Evolutionary conservation across 2,113 vertebrate species (phyloP), one percentile per base, ranked within the genome.

Genomic region (Caretta caretta): DNA sequence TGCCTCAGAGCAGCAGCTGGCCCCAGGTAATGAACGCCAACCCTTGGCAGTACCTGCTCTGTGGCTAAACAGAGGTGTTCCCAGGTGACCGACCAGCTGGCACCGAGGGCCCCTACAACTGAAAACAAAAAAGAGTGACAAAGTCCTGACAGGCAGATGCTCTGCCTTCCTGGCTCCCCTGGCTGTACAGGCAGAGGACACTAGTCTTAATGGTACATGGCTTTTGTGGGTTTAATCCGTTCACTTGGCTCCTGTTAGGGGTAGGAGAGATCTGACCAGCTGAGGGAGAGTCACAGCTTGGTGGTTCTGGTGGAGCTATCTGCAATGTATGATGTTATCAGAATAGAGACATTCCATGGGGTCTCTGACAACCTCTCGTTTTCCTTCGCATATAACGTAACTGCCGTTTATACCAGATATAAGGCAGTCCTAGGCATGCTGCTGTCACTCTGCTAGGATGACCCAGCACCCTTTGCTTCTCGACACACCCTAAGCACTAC

Each of bases 71-170:
- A 10, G 17, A 69, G 17, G 38, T n/a, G n/a, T 42, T 75, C 69
- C 48, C 48, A 2, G 2, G 19, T 6, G 3, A 79, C 38, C 62
- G 3, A 79, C 38, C 62, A 46, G 5, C 69, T 16, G 54, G 38
- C 27, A 84, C 9, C 50, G 86, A 92, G 46, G 24, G 24, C 59
- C 51, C 38, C 29, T 19, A 7, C 6, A 91, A 0, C 19, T 8
- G 0, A 2, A 62, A 62, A 62, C 16, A 6, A 0, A 2, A 10
- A 11, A 0, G 11, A 56, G 10, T 14, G 46, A 72, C 17, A 10
- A 24, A 25, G 24, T 31, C 1, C 2, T 7, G 10, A 80, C 1
- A 1, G 20, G 12, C 59, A 82, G 81, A 27, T 57, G 42, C 87
- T 84, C 51, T 80, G 56, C 48, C 24, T 5, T 4, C 14, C 29